Evolutionary conservation across 2,113 vertebrate genomes (phyloP), one percentile per base, ranked within the genome.

Genomic region (Pseudorasbora parva): DNA sequence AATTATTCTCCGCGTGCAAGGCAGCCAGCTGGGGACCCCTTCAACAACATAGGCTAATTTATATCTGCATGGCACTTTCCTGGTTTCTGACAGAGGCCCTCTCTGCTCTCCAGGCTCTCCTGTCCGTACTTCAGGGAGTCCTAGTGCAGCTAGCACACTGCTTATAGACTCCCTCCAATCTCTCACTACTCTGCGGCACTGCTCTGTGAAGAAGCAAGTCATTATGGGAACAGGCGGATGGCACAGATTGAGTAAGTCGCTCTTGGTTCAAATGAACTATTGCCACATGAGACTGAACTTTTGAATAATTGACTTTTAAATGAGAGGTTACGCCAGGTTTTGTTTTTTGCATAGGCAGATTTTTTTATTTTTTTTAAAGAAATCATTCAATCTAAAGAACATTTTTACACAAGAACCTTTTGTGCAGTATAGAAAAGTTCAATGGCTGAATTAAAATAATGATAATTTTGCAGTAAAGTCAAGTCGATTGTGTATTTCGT

Each of bases 1-100:
- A 87, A 90, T 90, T 87, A 90, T 87, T 84, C 84, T 85, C 83
- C 0, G 84, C 81, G 68, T 85, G 87, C 81, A 84, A 64, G 80
- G 71, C 68, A 85, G 73, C 82, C 87, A 83, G 85, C 87, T 81
- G 84, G 88, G 87, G 83, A 87, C 82, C 82, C 76, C 86, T 87
- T 88, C 82, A 81, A 81, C 82, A 77, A 76, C 80, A 84, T 71
- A 73, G 69, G 60, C 86, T 89, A 87, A 90, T 89, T 90, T 88
- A 87, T 84, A 62, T 84, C 72, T 68, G 81, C 54, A 81, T 74
- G 37, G 82, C 78, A 78, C 82, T 79, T 57, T 85, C 66, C 84
- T 80, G 0, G 17, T 60, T 78, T 78, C 72, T 68, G 54, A 79
- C 83, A 23, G 60, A 49, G 33, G 51, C 75, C 33, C 75, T 84